A percentile compares a stretch with the other conserved stretches of the same genome.
Conservation (phyloP, 92 coral and sea anemone genomes). For the Palythoa caribaeorum region DNA sequence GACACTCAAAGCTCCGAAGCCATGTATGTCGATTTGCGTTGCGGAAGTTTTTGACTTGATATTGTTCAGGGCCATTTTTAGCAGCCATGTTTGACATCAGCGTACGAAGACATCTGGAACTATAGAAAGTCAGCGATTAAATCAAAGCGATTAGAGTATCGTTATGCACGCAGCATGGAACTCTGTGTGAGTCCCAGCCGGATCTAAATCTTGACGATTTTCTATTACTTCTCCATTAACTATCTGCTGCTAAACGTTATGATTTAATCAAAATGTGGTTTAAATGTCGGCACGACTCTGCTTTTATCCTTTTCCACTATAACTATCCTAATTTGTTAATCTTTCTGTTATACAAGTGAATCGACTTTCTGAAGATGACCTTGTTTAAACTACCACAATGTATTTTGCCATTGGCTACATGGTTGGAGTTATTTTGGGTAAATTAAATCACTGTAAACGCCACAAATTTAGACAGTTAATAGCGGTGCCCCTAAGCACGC, state of each 20-base stretch:
- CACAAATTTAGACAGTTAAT: conserved; percentile 49
- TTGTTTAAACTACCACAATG: conserved; percentile 37
- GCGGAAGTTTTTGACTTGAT: not conserved
- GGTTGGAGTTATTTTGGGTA: conserved; percentile 17
- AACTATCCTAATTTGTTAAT: conserved; percentile 41
- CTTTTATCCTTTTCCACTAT: conserved; percentile 7
- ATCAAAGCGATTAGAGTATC: conserved; percentile 41
- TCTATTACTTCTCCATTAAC: conserved; percentile 26
- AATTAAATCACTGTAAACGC: conserved; percentile 38
- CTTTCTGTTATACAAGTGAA: conserved; percentile 32
- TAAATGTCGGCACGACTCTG: conserved; percentile 35
- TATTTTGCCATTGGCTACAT: conserved; percentile 41
- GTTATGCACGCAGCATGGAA: conserved; percentile 43
- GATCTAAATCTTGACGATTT: conserved; percentile 10
- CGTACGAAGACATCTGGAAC: conserved; percentile 32
- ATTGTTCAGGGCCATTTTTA: conserved; percentile 13
- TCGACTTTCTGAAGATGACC: conserved; percentile 41
- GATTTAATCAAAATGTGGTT: conserved; percentile 34
- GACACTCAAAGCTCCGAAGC: conserved; percentile 2
- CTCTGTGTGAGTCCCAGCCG: conserved; percentile 42
- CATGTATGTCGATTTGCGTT: conserved; percentile 26
- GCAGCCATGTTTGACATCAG: conserved; percentile 11
- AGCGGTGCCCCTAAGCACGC: conserved; percentile 55
- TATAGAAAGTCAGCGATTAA: conserved; percentile 21
- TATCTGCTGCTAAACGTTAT: conserved; percentile 21